Percentiles rank a stretch among this genome's conserved stretches.
phyloP scores from a whole-genome alignment of 2,113 vertebrate genomes.

The Ceuthmochares aereus region DNA sequence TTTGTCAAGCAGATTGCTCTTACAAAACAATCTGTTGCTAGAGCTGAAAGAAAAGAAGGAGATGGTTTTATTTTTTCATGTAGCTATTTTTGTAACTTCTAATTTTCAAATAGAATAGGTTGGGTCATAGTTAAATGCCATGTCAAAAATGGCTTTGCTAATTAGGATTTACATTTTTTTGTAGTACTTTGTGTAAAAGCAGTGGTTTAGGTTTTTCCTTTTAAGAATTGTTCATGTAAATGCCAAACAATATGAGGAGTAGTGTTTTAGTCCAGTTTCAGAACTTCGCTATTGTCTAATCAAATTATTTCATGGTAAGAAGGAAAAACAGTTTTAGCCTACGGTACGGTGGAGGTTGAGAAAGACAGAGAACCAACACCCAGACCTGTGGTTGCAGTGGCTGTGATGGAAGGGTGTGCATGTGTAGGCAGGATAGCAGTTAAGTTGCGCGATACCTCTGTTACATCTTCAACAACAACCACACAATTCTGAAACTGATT shows the following conservation, averaged over 20 bases:
- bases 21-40: conserved; percentile 24
- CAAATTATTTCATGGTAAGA: neutral
- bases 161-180: neutral
- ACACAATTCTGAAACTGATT: neutral
- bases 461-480: neutral
- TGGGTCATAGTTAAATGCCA: neutral
- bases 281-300: neutral
- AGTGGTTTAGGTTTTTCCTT: fast-evolving
- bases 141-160: neutral
- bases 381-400: neutral
- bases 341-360: neutral
- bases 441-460: neutral
- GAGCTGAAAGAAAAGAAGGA: neutral
- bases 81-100: neutral
- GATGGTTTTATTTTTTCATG: neutral
- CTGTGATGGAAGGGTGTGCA: neutral
- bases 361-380: neutral
- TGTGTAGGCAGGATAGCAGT: neutral
- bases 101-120: neutral
- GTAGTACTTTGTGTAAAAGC: neutral
- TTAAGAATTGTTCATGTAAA: neutral
- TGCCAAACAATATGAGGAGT: neutral
- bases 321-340: neutral
- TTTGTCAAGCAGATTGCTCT: conserved; percentile 13
- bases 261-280: neutral